phyloP scores from a whole-genome alignment of 2,113 vertebrate genomes.

The Labrus mixtus region DNA sequence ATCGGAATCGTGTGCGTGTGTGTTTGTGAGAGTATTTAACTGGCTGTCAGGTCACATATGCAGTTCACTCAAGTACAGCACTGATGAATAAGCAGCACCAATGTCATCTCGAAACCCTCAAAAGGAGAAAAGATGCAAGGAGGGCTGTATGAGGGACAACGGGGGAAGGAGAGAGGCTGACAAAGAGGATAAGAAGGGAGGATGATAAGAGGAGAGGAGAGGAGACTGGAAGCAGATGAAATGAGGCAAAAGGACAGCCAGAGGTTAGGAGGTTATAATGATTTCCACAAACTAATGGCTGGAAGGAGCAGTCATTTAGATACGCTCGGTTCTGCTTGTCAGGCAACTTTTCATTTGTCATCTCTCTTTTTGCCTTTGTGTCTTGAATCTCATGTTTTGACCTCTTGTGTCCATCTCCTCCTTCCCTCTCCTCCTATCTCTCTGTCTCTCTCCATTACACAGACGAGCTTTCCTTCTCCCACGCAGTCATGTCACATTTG shows the following conservation, averaged over 20 bases:
- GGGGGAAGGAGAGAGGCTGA: constrained; percentile 30
- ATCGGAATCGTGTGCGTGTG: constrained; percentile 39
- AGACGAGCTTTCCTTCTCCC: constrained; percentile 27
- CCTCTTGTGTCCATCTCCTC: constrained; percentile 13
- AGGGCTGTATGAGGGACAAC: constrained; percentile 45
- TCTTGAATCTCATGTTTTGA: constrained; percentile 30
- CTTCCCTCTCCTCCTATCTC: background rate
- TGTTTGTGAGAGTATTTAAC: constrained; percentile 19
- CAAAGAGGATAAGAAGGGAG: constrained; percentile 25
- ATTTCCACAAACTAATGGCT: constrained; percentile 54
- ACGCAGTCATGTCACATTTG: constrained; percentile 42
- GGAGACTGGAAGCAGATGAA: constrained; percentile 30
- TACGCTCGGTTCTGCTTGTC: constrained; percentile 18
- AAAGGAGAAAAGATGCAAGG: constrained; percentile 28
- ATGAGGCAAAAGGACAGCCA: constrained; percentile 41
- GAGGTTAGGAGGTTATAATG: constrained; percentile 44
- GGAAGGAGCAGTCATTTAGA: constrained; percentile 33
- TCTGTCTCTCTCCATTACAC: constrained; percentile 28
- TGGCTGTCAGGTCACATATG: constrained; percentile 61
- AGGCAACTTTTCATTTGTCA: background rate
- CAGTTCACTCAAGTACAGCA: constrained; percentile 48
- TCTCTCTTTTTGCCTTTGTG: background rate
- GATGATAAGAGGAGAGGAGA: constrained; percentile 32
- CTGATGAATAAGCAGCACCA: constrained; percentile 55
- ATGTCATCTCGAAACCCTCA: constrained; percentile 67